These are phyloP conservation scores for Aphelocoma coerulescens DNA, from an alignment of 2,113 vertebrate species.

Conservation along the genomic window DNA sequence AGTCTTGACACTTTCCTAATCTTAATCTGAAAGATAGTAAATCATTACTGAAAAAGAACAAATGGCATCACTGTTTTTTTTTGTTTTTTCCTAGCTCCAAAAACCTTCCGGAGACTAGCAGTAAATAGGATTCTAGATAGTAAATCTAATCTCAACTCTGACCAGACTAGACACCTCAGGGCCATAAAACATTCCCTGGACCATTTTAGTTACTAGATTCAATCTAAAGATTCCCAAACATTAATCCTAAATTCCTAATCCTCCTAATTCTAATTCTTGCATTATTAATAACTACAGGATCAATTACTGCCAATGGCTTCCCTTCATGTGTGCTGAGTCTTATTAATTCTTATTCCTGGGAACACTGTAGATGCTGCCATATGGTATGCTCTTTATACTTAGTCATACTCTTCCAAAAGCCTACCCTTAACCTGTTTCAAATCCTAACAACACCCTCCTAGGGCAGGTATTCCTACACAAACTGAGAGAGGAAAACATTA, in stretches of 20 bases:
- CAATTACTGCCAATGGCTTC: neutral
- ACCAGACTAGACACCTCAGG: neutral
- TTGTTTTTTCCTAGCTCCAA: neutral
- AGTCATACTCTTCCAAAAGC: neutral
- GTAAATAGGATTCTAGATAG: neutral
- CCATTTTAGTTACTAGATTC: neutral
- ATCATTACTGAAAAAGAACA: neutral
- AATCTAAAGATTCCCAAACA: neutral
- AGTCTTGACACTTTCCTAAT: neutral
- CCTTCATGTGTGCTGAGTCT: neutral
- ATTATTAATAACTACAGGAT: neutral
- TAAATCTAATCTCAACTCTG: neutral
- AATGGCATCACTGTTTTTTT: neutral
- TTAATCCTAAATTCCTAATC: neutral
- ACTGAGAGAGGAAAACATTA: neutral
- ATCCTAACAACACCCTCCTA: neutral
- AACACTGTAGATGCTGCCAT: neutral
- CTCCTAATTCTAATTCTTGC: neutral
- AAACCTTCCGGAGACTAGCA: neutral
- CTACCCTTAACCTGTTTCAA: neutral
- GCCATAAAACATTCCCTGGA: neutral
- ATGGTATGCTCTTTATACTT: neutral
- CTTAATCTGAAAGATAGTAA: neutral
- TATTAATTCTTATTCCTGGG: neutral
- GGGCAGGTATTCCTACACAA: neutral